These are phyloP conservation scores for Chaetoderma sp. DNA, from an alignment of 2,888 invertebrate species.

Conservation along the genomic window DNA sequence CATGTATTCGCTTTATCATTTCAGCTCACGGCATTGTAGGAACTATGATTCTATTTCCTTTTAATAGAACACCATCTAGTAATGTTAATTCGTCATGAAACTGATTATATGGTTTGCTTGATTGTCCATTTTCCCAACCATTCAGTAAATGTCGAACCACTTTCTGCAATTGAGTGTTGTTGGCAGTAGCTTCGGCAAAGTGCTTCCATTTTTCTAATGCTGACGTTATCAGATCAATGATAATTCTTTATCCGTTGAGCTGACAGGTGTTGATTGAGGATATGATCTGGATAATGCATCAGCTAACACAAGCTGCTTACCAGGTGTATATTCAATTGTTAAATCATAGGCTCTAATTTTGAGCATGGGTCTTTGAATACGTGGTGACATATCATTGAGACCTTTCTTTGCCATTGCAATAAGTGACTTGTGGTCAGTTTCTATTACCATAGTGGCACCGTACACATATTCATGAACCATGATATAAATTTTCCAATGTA, in stretches of 20 bases:
- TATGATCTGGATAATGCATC: constrained; percentile 12
- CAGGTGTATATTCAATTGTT: constrained; percentile 23
- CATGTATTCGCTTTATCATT: constrained; percentile 19
- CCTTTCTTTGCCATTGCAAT: too few relatives aligned
- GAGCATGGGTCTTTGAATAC: too few relatives aligned
- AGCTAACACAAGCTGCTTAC: constrained; percentile 14
- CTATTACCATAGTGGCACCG: too few relatives aligned
- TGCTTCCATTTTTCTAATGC: too few relatives aligned
- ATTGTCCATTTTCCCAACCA: constrained; percentile 15
- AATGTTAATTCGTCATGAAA: constrained; percentile 7
- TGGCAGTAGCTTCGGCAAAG: too few relatives aligned
- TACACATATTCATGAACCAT: too few relatives aligned
- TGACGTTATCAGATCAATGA: background rate
- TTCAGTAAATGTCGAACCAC: constrained; percentile 1
- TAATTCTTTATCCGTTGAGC: constrained; percentile 1
- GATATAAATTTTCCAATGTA: constrained; percentile 8
- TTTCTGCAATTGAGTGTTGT: background rate
- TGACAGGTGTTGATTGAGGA: background rate
- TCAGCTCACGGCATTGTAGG: background rate
- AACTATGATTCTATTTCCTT: constrained; percentile 17
- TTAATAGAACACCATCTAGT: constrained; percentile 8
- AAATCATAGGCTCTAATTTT: too few relatives aligned
- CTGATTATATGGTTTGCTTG: too few relatives aligned
- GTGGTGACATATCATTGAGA: too few relatives aligned
- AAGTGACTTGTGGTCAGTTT: too few relatives aligned